Evolutionary conservation across 1,140 invertebrate species (phyloP).

Genomic region (Conus ventricosus): DNA sequence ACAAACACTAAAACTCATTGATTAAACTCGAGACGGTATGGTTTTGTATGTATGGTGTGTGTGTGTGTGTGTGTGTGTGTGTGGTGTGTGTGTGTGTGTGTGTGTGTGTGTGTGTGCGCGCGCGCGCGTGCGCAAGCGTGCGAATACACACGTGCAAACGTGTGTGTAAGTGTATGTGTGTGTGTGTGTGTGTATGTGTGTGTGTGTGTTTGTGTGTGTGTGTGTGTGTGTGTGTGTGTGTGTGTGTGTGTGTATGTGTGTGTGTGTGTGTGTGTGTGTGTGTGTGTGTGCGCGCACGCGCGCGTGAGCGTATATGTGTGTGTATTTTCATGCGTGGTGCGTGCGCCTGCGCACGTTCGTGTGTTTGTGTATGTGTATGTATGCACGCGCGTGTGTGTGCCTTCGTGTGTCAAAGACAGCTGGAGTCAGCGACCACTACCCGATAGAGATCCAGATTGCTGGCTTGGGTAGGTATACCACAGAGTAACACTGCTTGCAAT

Average conservation of each 20-base stretch:
- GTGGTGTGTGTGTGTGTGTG: slow-evolving; percentile 28
- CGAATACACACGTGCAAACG: too few species aligned
- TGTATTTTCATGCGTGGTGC: not conserved
- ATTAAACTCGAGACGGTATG: not conserved
- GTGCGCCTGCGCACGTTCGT: not conserved
- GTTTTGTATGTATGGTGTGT: not conserved
- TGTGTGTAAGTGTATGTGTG: slow-evolving; percentile 13
- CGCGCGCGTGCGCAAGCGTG: not conserved
- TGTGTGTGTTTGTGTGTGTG: slow-evolving; percentile 16
- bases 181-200: slow-evolving; percentile 26
- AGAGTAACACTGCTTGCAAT: too few species aligned
- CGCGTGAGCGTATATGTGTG: slow-evolving; percentile 1
- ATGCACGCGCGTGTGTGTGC: slow-evolving; percentile 13
- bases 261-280: slow-evolving; percentile 28
- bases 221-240: slow-evolving; percentile 27
- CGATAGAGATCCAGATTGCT: not conserved
- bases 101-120: slow-evolving; percentile 20
- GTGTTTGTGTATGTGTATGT: slow-evolving; percentile 17
- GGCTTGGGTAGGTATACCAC: not conserved
- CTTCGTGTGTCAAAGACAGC: not conserved
- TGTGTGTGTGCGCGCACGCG: slow-evolving; percentile 14
- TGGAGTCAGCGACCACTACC: slow-evolving; percentile 3
- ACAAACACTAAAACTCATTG: too few species aligned
- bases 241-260: slow-evolving; percentile 12
- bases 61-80: slow-evolving; percentile 8